Conservation (phyloP, 2,888 invertebrate genomes). For the Agrochola lychnidis region DNA sequence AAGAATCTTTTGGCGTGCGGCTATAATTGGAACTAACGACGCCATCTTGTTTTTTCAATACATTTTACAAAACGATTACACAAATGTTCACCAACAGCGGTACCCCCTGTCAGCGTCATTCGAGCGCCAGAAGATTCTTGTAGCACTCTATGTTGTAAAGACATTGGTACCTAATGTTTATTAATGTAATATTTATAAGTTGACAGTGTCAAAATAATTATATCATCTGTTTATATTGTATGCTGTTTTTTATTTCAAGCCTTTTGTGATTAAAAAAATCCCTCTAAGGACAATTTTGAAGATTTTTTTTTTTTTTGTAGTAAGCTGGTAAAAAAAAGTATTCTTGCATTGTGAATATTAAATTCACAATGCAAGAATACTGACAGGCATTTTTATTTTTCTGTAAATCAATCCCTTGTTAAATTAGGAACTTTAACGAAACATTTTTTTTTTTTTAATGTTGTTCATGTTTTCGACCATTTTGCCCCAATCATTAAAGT, state of each 20-base stretch:
- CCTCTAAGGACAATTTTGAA: too few relatives aligned
- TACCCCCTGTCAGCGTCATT: not conserved
- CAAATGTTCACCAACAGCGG: not conserved
- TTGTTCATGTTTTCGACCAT: too few relatives aligned
- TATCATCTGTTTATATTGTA: slow-evolving; percentile 86
- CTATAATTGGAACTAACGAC: not conserved
- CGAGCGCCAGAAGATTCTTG: not conserved
- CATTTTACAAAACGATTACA: not conserved
- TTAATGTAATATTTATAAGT: slow-evolving; percentile 82
- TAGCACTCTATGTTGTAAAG: slow-evolving; percentile 70
- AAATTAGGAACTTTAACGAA: too few relatives aligned
- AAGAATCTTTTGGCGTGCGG: not conserved
- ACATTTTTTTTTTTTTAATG: too few relatives aligned
- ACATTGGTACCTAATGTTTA: slow-evolving; percentile 79
- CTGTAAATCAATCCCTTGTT: too few relatives aligned
- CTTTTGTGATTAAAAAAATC: too few relatives aligned
- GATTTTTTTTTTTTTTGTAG: too few relatives aligned
- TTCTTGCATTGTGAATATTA: too few relatives aligned
- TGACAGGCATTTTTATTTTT: not conserved
- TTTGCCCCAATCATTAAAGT: not conserved
- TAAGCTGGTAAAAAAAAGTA: too few relatives aligned
- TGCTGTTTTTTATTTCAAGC: slow-evolving; percentile 76
- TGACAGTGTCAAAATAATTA: slow-evolving; percentile 89
- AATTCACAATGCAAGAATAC: too few relatives aligned
- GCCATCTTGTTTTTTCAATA: slow-evolving; percentile 2